Evolutionary conservation across 2,888 invertebrate species (phyloP), one percentile per base, ranked within the genome.

Genomic region (Drosophila cognata): DNA sequence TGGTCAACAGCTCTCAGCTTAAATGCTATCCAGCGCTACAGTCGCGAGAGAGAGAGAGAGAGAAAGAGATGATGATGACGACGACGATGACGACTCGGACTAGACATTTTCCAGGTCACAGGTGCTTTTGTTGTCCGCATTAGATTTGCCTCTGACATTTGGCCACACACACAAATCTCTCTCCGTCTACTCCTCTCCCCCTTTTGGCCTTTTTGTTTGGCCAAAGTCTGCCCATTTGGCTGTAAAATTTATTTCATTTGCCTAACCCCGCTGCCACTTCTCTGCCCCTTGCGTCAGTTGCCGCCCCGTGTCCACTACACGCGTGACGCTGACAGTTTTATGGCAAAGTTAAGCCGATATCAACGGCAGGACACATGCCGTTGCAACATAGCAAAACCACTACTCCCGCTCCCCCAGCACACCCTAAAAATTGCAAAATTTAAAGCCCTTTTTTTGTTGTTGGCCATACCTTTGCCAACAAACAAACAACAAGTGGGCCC

Each of bases 231-330:
- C 79, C 88, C 87, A 84, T 84, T 88, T 89, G 88, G 82, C 87
- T 89, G 88, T 89, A 82, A 88, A 88, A 89, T 89, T 89, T 88
- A 88, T 87, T 81, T 89, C 87, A 88, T 87, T 89, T 87, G 80
- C 66, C 76, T 71, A 75, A 55, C 69, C 71, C 66, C 43, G 58
- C n/a, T 46, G 35, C 31, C 46, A 31, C 25, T 1, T 36, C 63
- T 57, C 11, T 35, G 16, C 36, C 56, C 55, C 4, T 2, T 33
- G 48, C 31, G 16, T 6, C 25, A 46, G 46, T 46, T 16, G 21
- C 21, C 46, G 25, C 51, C 62, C 65, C 59, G 59, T 58, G 71
- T 68, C 74, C 83, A 85, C 82, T 77, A 84, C 78, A 85, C 85
- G 88, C 84, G 82, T 89, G 87, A 88, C 81, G 87, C 81, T 87